A percentile compares a stretch with the other conserved stretches of the same genome.
Conservation (phyloP, 2,113 vertebrate genomes). For the Uria lomvia region DNA sequence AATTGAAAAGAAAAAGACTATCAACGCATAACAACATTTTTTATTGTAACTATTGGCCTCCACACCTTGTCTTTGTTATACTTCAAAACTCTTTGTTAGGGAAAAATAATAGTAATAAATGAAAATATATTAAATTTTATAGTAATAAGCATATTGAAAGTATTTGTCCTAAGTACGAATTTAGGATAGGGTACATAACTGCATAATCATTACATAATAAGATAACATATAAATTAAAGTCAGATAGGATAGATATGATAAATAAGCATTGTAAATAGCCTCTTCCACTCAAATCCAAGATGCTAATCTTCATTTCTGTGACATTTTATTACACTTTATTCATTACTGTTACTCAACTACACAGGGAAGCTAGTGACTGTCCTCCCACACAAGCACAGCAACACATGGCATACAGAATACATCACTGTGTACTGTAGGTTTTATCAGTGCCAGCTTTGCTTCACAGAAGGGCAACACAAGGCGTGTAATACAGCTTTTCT, state of each 20-base stretch:
- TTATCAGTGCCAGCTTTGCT: neutral
- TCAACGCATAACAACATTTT: neutral
- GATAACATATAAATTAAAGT: neutral
- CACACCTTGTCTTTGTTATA: neutral
- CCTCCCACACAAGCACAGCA: neutral
- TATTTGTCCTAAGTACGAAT: neutral
- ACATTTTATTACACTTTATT: conserved; percentile 24
- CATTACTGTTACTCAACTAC: neutral
- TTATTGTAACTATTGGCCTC: neutral
- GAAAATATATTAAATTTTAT: neutral
- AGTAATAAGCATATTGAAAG: neutral
- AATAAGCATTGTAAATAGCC: neutral
- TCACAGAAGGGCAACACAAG: neutral
- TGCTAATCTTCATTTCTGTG: conserved; percentile 9
- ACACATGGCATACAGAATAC: neutral
- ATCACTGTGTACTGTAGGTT: neutral
- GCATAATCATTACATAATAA: neutral
- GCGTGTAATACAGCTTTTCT: neutral
- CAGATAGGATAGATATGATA: neutral
- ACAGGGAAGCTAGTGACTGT: neutral
- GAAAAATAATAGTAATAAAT: neutral
- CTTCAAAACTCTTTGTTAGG: neutral
- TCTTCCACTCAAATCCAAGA: conserved; percentile 12
- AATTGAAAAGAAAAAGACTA: neutral
- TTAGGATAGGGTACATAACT: neutral